Evolutionary conservation across 2,888 invertebrate genomes (phyloP), one percentile per base, ranked within the genome.

Genomic region (Drosophila testacea): DNA sequence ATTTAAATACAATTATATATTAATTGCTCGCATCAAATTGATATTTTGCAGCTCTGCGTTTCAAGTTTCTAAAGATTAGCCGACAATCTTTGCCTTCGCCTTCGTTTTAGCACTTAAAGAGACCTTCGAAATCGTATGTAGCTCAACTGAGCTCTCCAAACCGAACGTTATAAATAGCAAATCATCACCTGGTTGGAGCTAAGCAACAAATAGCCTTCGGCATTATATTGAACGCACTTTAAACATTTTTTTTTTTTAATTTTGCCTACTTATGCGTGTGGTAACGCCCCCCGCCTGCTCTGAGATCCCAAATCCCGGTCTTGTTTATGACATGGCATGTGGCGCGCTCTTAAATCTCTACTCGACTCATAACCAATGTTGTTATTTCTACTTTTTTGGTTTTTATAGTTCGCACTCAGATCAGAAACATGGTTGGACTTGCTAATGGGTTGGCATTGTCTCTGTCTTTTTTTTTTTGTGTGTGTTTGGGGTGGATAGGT

Each of bases 151-250:
- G 34, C 39, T 61, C 9, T 47, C 28, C 50, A 63, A n/a, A n/a
- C n/a, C 34, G 36, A 59, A 44, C 51, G 59, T 64, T 50, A 61
- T 71, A 78, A 81, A 81, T 71, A 69, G 81, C 81, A 83, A 83
- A 83, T 81, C 81, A 81, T 83, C 81, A 83, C 81, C 83, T 81
- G 78, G 74, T 64, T 41, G 16, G 13, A 64, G 69, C 41, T 39
- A 38, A 32, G 50, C 57, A 56, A 61, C 44, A 61, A 69, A 63
- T 72, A 69, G 81, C 81, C 81, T 81, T 69, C 61, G 83, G 81
- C 83, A 28, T 34, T 61, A 48, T 61, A 62, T 66, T 68, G 62
- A 13, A 77, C 72, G 81, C 77, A 81, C 75, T 62, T 78, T 6
- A 32, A 44, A 41, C 46, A 57, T 44, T 52, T 47, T 5, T 30